phyloP scores from a whole-genome alignment of 1,140 invertebrate genomes.

The Bombus impatiens region DNA sequence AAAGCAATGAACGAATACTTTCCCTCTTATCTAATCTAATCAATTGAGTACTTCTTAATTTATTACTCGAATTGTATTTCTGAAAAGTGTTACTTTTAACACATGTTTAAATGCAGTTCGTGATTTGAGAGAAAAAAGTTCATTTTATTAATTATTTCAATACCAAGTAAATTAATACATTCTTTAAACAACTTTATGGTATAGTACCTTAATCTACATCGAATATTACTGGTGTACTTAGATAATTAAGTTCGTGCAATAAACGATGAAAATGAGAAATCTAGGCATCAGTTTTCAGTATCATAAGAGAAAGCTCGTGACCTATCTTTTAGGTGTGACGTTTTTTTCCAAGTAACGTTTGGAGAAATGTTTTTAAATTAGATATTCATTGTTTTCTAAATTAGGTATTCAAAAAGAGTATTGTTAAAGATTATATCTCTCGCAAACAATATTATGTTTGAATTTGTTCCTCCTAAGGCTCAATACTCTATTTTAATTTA shows the following conservation, averaged over 20 bases:
- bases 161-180: not conserved
- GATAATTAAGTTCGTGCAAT: not conserved
- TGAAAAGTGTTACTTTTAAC: not conserved
- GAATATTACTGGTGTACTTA: too few relatives aligned
- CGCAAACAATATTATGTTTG: not conserved
- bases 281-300: not conserved
- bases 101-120: not conserved
- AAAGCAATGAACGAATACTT: not conserved
- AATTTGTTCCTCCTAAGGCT: not conserved
- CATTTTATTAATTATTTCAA: not conserved
- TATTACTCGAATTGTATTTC: not conserved
- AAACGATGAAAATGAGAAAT: not conserved
- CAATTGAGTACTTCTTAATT: not conserved
- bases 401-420: not conserved
- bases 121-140: not conserved
- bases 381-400: not conserved
- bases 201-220: not conserved
- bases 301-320: too few relatives aligned
- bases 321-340: not conserved
- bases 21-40: constrained; percentile 12
- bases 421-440: too few relatives aligned
- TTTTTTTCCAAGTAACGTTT: not conserved
- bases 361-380: not conserved
- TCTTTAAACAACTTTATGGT: not conserved
- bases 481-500: not conserved